These are phyloP conservation scores for Plectus sambesii DNA, from an alignment of 1,140 invertebrate genomes.

Conservation along the genomic window DNA sequence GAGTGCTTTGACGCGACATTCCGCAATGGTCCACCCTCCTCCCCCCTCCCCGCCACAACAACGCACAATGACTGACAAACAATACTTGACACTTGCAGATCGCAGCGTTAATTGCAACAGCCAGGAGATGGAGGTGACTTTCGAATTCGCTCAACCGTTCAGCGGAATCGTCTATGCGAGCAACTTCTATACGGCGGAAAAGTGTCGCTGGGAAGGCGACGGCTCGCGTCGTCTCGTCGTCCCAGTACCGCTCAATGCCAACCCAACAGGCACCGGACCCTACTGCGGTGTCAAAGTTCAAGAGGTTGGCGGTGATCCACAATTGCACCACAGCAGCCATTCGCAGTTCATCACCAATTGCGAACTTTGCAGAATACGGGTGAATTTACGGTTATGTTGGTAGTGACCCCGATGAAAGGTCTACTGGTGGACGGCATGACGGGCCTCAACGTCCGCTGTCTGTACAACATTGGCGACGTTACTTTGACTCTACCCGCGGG, in stretches of 20 bases:
- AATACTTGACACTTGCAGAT: too few species aligned
- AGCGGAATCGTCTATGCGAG: neutral
- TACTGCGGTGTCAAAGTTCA: neutral
- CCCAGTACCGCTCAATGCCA: neutral
- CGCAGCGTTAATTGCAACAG: neutral
- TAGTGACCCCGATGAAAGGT: constrained; percentile 5
- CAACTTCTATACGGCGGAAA: neutral
- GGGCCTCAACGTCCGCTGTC: constrained; percentile 5
- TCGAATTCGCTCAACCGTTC: neutral
- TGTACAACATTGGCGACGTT: constrained; percentile 1
- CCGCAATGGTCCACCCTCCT: too few species aligned
- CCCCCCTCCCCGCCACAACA: too few species aligned
- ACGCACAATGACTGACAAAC: too few species aligned
- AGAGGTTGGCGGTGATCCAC: neutral
- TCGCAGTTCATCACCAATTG: too few species aligned
- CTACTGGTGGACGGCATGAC: constrained; percentile 1
- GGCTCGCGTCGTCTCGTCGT: neutral
- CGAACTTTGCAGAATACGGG: constrained; percentile 3
- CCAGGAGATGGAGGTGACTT: neutral
- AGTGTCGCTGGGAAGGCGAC: neutral
- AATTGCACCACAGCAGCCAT: too few species aligned
- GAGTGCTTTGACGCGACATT: too few species aligned
- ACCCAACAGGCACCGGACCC: neutral
- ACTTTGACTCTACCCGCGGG: constrained; percentile 5
- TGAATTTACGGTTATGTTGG: constrained; percentile 3